Percentiles rank a stretch among this genome's conserved stretches.
These are phyloP conservation scores for Zonotrichia leucophrys DNA, from an alignment of 2,113 vertebrate genomes.

Conservation along the genomic window DNA sequence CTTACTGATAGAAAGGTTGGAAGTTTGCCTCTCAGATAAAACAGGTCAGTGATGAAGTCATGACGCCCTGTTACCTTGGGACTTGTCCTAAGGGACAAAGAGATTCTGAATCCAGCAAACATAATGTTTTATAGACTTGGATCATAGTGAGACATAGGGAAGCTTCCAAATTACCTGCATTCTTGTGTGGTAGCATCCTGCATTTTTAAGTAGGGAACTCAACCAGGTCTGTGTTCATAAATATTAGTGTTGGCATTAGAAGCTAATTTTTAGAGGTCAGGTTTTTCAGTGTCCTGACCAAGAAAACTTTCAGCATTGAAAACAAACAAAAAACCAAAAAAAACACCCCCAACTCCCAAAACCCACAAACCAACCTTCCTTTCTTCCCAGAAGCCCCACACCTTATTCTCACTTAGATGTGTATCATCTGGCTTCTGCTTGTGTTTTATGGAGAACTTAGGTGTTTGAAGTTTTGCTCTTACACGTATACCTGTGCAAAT, in stretches of 20 bases:
- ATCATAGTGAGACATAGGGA: neutral
- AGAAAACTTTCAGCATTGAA: neutral
- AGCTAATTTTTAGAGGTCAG: neutral
- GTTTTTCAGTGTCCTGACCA: neutral
- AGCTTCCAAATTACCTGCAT: neutral
- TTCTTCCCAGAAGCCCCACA: neutral
- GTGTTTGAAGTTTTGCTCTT: neutral
- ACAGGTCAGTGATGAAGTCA: neutral
- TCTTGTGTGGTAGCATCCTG: neutral
- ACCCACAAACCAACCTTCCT: neutral
- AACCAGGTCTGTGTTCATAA: neutral
- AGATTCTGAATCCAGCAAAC: neutral
- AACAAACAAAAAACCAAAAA: neutral
- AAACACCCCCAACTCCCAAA: fast-evolving
- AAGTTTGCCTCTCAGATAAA: neutral
- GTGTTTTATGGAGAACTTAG: neutral
- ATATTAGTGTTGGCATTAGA: neutral
- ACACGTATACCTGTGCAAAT: neutral
- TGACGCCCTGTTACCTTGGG: neutral
- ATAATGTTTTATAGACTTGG: neutral
- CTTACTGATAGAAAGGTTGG: neutral
- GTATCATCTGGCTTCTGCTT: neutral
- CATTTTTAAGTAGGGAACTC: neutral
- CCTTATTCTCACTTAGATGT: neutral
- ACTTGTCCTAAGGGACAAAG: neutral